Conservation (phyloP, 2,113 vertebrate species). For the Brienomyrus longianalis region DNA sequence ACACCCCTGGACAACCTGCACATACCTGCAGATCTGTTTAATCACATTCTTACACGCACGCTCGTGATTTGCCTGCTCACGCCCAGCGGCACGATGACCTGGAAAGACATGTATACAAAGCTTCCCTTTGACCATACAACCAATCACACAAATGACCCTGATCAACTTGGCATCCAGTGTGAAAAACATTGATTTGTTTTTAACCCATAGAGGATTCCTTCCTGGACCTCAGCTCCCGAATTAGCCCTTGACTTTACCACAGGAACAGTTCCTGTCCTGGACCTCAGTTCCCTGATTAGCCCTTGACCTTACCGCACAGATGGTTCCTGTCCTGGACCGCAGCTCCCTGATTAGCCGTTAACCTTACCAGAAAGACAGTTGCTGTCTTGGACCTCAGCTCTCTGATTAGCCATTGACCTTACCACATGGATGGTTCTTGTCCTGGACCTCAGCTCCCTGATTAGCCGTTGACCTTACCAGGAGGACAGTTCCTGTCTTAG, state of each 20-base stretch:
- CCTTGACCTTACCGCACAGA: not conserved
- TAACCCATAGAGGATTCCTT: not conserved
- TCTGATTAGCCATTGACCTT: not conserved
- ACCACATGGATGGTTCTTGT: not conserved
- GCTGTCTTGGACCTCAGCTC: not conserved
- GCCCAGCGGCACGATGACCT: not conserved
- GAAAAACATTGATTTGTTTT: not conserved
- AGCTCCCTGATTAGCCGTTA: not conserved
- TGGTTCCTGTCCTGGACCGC: not conserved
- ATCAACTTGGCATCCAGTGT: not conserved
- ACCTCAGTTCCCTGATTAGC: not conserved
- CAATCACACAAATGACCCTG: not conserved
- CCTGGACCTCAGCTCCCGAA: not conserved
- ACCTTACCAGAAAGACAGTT: not conserved
- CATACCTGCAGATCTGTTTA: not conserved
- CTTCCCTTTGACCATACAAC: not conserved
- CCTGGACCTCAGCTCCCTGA: not conserved
- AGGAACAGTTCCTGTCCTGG: not conserved
- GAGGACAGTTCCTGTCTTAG: no score
- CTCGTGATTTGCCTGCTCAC: not conserved
- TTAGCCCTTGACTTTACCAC: not conserved
- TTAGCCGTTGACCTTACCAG: no score
- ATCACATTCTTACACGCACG: not conserved
- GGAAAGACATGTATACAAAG: not conserved
- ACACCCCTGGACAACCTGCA: not conserved